phyloP scores from a whole-genome alignment of 2,888 invertebrate genomes.

The Thereva unica region DNA sequence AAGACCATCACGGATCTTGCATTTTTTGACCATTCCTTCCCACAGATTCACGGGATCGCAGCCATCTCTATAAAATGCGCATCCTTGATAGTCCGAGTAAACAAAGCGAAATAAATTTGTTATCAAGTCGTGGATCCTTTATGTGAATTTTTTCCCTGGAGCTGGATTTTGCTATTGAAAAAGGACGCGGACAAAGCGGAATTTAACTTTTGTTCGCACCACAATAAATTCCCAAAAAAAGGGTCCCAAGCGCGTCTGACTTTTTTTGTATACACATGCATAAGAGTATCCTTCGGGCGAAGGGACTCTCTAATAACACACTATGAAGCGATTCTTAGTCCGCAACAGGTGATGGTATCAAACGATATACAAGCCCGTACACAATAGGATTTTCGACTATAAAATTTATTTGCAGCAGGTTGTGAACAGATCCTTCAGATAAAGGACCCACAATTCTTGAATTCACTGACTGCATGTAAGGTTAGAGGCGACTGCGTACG shows the following conservation, averaged over 20 bases:
- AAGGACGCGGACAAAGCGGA: slow-evolving; percentile 34
- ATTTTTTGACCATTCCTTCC: too few relatives aligned
- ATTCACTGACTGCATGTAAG: slow-evolving; percentile 12
- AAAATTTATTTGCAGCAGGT: slow-evolving; percentile 50
- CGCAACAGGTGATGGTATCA: slow-evolving; percentile 47
- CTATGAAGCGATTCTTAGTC: slow-evolving; percentile 16
- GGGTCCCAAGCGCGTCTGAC: slow-evolving; percentile 30
- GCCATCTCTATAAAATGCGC: slow-evolving; percentile 28
- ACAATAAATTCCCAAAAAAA: slow-evolving; percentile 35
- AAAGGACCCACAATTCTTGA: slow-evolving; percentile 15
- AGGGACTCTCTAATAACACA: slow-evolving; percentile 27
- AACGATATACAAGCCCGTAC: slow-evolving; percentile 13
- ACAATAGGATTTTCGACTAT: slow-evolving; percentile 43
- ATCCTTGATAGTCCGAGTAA: slow-evolving; percentile 27
- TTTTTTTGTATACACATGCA: slow-evolving; percentile 18
- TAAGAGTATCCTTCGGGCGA: not conserved
- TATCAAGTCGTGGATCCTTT: slow-evolving; percentile 38
- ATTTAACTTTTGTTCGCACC: slow-evolving; percentile 39
- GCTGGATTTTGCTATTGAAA: slow-evolving; percentile 36
- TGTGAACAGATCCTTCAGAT: slow-evolving; percentile 34
- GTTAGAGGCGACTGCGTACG: slow-evolving; percentile 16
- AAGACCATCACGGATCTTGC: too few relatives aligned
- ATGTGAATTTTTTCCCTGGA: slow-evolving; percentile 17
- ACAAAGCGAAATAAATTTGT: slow-evolving; percentile 40
- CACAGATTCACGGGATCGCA: not conserved